A percentile compares a stretch with the other conserved stretches of the same genome.
Conservation (phyloP, 2,888 invertebrate genomes). For the Pantelozetes paolii region DNA sequence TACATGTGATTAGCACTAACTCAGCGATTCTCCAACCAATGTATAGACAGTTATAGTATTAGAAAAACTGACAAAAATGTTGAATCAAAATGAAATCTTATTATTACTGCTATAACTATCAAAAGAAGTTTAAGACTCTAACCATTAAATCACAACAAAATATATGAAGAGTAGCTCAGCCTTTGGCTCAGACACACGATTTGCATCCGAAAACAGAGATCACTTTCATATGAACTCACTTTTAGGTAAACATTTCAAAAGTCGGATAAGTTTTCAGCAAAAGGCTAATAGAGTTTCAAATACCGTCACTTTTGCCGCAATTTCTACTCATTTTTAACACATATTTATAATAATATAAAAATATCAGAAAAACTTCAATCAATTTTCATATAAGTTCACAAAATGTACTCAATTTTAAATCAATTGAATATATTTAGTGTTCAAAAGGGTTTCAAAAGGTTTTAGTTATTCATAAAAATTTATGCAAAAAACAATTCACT, state of each 20-base stretch:
- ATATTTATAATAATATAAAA: too few relatives aligned
- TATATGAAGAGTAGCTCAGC: neutral
- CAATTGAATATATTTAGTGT: too few relatives aligned
- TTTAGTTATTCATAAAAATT: neutral
- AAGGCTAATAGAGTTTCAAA: too few relatives aligned
- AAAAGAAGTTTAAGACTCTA: neutral
- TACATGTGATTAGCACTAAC: constrained; percentile 29
- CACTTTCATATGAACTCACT: neutral
- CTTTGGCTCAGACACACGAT: neutral
- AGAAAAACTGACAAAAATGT: constrained; percentile 5
- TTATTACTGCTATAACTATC: constrained; percentile 28
- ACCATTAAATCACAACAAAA: constrained; percentile 16
- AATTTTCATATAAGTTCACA: too few relatives aligned
- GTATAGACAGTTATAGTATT: neutral
- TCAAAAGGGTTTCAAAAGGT: too few relatives aligned
- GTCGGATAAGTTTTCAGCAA: too few relatives aligned
- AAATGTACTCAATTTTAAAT: too few relatives aligned
- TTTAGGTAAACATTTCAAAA: neutral
- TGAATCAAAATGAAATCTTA: constrained; percentile 22
- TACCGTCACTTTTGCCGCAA: neutral
- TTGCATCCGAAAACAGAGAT: neutral
- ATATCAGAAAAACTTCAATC: too few relatives aligned
- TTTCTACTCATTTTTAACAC: too few relatives aligned
- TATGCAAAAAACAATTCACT: neutral
- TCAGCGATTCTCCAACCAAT: constrained; percentile 10